Evolutionary conservation across 2,888 invertebrate genomes (phyloP).

Genomic region (Axea sp.): DNA sequence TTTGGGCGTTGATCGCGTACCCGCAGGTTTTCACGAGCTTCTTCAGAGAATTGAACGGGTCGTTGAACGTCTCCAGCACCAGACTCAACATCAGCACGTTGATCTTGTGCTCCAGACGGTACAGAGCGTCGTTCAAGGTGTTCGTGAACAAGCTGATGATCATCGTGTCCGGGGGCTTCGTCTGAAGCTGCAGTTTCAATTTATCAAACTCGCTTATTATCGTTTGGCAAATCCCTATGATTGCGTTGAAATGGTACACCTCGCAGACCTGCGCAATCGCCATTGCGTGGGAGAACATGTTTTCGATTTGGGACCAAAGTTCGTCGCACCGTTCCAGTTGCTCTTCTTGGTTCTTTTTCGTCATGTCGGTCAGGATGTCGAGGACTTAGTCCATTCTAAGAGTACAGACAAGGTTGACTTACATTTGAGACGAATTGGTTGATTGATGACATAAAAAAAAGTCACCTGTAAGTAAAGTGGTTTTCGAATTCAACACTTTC

Average conservation of each 20-base stretch:
- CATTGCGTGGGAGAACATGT: slow-evolving; percentile 78
- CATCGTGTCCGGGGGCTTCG: slow-evolving; percentile 78
- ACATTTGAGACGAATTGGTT: too few relatives aligned
- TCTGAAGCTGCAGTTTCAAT: slow-evolving; percentile 71
- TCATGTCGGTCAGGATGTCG: slow-evolving; percentile 73
- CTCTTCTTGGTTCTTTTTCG: slow-evolving; percentile 66
- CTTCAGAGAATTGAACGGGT: slow-evolving; percentile 73
- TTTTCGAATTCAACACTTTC: slow-evolving; percentile 72
- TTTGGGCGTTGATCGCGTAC: slow-evolving; percentile 69
- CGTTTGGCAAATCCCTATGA: slow-evolving; percentile 77
- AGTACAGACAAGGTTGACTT: too few relatives aligned
- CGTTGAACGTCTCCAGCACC: slow-evolving; percentile 80
- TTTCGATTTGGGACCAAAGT: slow-evolving; percentile 76
- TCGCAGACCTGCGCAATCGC: slow-evolving; percentile 78
- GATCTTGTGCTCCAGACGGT: slow-evolving; percentile 84
- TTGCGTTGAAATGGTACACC: slow-evolving; percentile 76
- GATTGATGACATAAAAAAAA: too few relatives aligned
- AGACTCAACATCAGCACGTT: slow-evolving; percentile 84
- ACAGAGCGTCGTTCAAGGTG: slow-evolving; percentile 83
- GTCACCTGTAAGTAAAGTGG: slow-evolving; percentile 76
- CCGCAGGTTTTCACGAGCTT: slow-evolving; percentile 76
- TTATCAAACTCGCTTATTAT: slow-evolving; percentile 77
- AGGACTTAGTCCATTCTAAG: slow-evolving; percentile 75
- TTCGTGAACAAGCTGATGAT: slow-evolving; percentile 83
- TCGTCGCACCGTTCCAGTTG: slow-evolving; percentile 69